Evolutionary conservation across 1,140 invertebrate genomes (phyloP).

Genomic region (Lasioglossum baleicum): DNA sequence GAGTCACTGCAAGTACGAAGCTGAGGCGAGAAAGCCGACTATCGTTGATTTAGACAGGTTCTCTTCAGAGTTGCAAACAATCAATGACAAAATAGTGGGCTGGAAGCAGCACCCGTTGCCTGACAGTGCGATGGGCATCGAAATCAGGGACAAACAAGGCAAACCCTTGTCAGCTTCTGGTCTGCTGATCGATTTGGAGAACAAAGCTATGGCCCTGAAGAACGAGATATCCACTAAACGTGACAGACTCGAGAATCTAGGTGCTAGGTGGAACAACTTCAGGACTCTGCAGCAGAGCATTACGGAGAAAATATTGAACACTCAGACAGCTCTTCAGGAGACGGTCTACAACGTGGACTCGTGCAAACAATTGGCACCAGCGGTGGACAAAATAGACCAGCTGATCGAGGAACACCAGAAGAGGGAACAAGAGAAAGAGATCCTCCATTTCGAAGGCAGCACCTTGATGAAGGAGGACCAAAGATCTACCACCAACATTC

Average conservation of each 20-base stretch:
- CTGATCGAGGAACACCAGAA: slow-evolving; percentile 80
- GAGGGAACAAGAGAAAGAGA: slow-evolving; percentile 80
- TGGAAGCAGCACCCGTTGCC: slow-evolving; percentile 87
- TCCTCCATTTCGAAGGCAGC: slow-evolving; percentile 86
- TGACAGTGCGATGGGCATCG: slow-evolving; percentile 84
- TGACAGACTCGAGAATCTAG: slow-evolving; percentile 85
- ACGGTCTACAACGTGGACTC: slow-evolving; percentile 79
- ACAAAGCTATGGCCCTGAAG: slow-evolving; percentile 83
- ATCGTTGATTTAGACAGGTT: slow-evolving; percentile 84
- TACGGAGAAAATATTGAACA: slow-evolving; percentile 82
- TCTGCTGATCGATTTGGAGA: slow-evolving; percentile 86
- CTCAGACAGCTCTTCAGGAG: slow-evolving; percentile 80
- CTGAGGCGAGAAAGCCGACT: slow-evolving; percentile 86
- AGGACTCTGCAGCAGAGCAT: slow-evolving; percentile 84
- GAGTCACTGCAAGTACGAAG: slow-evolving; percentile 88
- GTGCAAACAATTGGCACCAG: slow-evolving; percentile 82
- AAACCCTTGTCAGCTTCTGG: slow-evolving; percentile 85
- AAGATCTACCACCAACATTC: slow-evolving; percentile 87
- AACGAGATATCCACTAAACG: slow-evolving; percentile 84
- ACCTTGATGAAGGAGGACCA: slow-evolving; percentile 90
- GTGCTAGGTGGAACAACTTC: slow-evolving; percentile 85
- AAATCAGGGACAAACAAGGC: slow-evolving; percentile 85
- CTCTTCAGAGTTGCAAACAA: slow-evolving; percentile 84
- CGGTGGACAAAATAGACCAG: slow-evolving; percentile 81
- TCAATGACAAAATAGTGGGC: slow-evolving; percentile 83